These are phyloP conservation scores for Palaemon carinicauda DNA, from an alignment of 1,140 invertebrate species.

Conservation along the genomic window DNA sequence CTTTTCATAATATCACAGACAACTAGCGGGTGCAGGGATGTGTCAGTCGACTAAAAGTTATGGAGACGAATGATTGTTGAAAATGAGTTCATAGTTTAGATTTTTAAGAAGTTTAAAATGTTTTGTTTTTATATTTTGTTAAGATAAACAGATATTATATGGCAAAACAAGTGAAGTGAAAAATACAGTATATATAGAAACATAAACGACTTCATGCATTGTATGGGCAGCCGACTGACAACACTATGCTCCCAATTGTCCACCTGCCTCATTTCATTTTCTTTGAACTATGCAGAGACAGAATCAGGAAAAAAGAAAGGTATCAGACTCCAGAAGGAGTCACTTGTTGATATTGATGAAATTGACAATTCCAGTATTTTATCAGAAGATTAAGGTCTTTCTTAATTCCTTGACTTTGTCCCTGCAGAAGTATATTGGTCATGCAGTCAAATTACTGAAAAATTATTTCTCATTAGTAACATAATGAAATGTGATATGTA, in stretches of 20 bases:
- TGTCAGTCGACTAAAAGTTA: slow-evolving; percentile 30
- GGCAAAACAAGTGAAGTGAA: not conserved
- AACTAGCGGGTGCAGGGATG: slow-evolving; percentile 37
- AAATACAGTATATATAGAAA: no score
- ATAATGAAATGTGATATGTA: slow-evolving; percentile 56
- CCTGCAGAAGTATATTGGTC: slow-evolving; percentile 20
- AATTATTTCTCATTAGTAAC: slow-evolving; percentile 12
- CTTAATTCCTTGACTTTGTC: slow-evolving; percentile 24
- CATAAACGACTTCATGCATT: no score
- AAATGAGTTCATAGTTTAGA: slow-evolving; percentile 5
- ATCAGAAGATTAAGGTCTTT: not conserved
- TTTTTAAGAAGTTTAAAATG: not conserved
- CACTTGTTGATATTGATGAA: no score
- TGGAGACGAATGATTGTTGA: not conserved
- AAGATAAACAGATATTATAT: not conserved
- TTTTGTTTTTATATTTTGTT: not conserved
- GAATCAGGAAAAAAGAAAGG: slow-evolving; percentile 16
- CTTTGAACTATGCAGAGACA: not conserved
- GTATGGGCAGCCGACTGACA: slow-evolving; percentile 24
- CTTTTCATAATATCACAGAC: slow-evolving; percentile 38
- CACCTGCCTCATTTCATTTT: slow-evolving; percentile 33
- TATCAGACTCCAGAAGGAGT: slow-evolving; percentile 6
- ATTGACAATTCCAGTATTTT: no score
- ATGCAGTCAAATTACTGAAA: slow-evolving; percentile 48
- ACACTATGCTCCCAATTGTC: slow-evolving; percentile 17